These are phyloP conservation scores for Cydia splendana DNA, from an alignment of 1,140 invertebrate species.

Conservation along the genomic window DNA sequence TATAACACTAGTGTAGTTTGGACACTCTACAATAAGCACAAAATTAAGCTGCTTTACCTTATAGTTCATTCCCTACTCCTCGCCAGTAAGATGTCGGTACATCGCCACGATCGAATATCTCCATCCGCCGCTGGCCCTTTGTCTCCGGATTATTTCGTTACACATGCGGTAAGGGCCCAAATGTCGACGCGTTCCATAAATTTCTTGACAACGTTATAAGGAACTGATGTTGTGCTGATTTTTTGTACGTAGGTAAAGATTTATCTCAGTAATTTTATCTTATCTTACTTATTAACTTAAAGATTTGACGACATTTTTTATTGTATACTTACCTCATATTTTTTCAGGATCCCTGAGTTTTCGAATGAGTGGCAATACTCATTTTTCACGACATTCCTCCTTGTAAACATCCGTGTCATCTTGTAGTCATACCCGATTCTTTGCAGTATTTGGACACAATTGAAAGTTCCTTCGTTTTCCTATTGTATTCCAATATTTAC, in stretches of 20 bases:
- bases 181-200: not conserved
- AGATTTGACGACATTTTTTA: too few species aligned
- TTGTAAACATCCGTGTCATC: too few species aligned
- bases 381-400: too few species aligned
- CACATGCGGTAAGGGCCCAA: not conserved
- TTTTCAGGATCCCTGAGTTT: too few species aligned
- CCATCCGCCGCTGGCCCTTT: not conserved
- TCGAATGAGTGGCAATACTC: too few species aligned
- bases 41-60: not conserved
- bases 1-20: not conserved
- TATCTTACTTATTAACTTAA: too few species aligned
- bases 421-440: too few species aligned
- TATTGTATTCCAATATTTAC: too few species aligned
- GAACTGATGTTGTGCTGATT: not conserved
- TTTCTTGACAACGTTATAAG: not conserved
- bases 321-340: not conserved
- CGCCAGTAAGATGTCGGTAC: not conserved
- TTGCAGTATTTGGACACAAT: too few species aligned
- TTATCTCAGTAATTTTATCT: too few species aligned
- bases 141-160: constrained; percentile 17
- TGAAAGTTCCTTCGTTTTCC: too few species aligned
- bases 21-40: not conserved
- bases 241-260: too few species aligned
- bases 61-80: not conserved
- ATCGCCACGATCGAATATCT: constrained; percentile 20